Evolutionary conservation across 2,797 vertebrate species (phyloP), one percentile per base, ranked within the genome.

Genomic region (Hapalemur alaotrensis): DNA sequence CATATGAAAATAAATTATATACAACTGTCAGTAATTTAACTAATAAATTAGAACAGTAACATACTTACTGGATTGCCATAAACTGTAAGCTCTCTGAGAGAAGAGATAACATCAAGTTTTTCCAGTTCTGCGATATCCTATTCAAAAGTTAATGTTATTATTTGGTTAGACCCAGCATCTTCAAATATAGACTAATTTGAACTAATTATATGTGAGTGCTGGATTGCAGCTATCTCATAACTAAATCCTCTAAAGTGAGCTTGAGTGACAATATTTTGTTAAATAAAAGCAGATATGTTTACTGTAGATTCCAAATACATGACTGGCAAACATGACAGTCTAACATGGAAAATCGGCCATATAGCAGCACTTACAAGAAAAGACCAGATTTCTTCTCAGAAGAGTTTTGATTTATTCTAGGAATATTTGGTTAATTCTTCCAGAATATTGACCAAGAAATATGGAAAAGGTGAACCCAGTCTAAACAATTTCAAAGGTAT

Each of bases 101-200:
- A 99, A 75, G 99, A 98, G 94, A 99, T 98, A 91, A 96, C 97
- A 46, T 99, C 98, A 88, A 99, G 98, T 97, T 99, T 99, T 94
- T 99, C 99, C 87, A 99, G 98, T 98, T 99, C 99, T 81, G 98
- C 76, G 38, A 99, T 97, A 75, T 99, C 99, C 99, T 99, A 92
- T 81, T 93, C 14, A 89, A 97, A 97, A 97, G 59, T 96, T 75
- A 86, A 94, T 48, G n/a, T 96, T 75, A 95, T 63, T 91, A 90
- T 90, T 92, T 90, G 18, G 46, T 76, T 95, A 85, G 43, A 52
- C 30, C 5, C n/a, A 67, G 54, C 7, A 81, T 96, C 17, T 95
- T 85, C 38, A 86, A 84, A 89, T 81, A 76, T 17, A 67, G n/a
- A n/a, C 43, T 76, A 28, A 59, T 78, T 88, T 85, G n/a, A 91